Evolutionary conservation across 2,888 invertebrate genomes (phyloP), one percentile per base, ranked within the genome.

Genomic region (Drosophila kanekoi): DNA sequence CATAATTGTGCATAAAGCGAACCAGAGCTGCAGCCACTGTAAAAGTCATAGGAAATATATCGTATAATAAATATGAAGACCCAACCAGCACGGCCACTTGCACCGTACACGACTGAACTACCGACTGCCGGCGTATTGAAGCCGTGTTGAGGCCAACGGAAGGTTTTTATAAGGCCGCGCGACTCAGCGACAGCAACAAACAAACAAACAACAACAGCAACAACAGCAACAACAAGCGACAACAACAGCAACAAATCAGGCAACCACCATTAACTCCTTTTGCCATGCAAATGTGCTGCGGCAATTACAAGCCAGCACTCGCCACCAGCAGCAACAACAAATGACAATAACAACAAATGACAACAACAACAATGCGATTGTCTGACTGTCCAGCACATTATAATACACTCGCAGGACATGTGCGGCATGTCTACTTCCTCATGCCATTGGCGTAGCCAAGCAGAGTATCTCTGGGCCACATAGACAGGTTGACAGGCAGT

Each of bases 41-140:
- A 13, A 51, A 20, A 61, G n/a, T 14, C 14, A 61, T 28, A 52
- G 32, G 41, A 40, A 65, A 75, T 56, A 75, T 56, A 60, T 13
- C 9, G 18, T 40, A 14, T 5, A 40, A 2, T 28, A 28, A 14
- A 66, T 52, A 47, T 66, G 41, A 28, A 43, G 40, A 73, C 53
- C 41, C 52, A 41, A 32, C 32, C 28, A 14, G 44, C 64, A 35
- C 57, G 51, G 76, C 32, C 40, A 58, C 57, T 48, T 54, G 79
- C 74, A 76, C 37, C 75, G 65, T 65, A 43, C 66, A 60, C 79
- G 87, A 79, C 88, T 87, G 69, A 79, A 43, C 67, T 66, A 62
- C 64, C 67, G 75, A 79, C 84, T 88, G 81, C 90, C 90, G 90
- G 91, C 79, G 86, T 78, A 87, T 87, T 91, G 77, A 90, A 90